A percentile compares a stretch with the other conserved stretches of the same genome.
These are phyloP conservation scores for Manis pentadactyla DNA, from an alignment of 2,797 vertebrate genomes.

Conservation along the genomic window DNA sequence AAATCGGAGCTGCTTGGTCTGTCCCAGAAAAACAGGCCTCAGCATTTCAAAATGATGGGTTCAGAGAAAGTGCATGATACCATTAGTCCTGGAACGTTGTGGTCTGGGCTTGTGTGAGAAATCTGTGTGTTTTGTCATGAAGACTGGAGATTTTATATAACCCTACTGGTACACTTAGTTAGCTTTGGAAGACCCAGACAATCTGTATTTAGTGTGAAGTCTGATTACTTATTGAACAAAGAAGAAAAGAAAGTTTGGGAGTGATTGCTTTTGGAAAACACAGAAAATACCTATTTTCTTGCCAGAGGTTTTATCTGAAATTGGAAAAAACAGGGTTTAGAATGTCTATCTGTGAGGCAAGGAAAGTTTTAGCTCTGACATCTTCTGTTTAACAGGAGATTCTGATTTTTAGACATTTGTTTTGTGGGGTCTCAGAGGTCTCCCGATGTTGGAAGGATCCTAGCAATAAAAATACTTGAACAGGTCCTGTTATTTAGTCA, in stretches of 20 bases:
- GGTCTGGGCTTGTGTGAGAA: neutral
- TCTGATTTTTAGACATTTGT: constrained; percentile 66
- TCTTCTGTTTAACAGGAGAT: constrained; percentile 82
- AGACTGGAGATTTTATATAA: neutral
- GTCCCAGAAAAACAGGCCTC: constrained; percentile 33
- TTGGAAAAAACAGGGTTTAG: constrained; percentile 71
- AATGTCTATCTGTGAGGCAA: constrained; percentile 81
- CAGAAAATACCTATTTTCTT: constrained; percentile 80
- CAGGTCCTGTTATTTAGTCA: constrained; percentile 49
- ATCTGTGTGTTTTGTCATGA: neutral
- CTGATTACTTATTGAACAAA: constrained; percentile 67
- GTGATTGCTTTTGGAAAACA: constrained; percentile 78
- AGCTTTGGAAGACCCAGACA: constrained; percentile 7
- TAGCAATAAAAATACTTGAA: constrained; percentile 75
- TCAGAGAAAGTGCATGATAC: neutral
- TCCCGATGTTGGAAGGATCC: constrained; percentile 73
- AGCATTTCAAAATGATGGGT: constrained; percentile 19
- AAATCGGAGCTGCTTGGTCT: neutral
- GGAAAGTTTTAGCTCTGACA: constrained; percentile 82
- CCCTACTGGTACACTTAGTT: neutral
- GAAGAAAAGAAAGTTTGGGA: constrained; percentile 60
- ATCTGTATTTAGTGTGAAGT: constrained; percentile 79
- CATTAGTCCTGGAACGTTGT: neutral
- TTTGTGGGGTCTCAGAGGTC: constrained; percentile 72
- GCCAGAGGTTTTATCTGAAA: constrained; percentile 86